Conservation (phyloP, 2,797 vertebrate species). For the Zalophus californianus region DNA sequence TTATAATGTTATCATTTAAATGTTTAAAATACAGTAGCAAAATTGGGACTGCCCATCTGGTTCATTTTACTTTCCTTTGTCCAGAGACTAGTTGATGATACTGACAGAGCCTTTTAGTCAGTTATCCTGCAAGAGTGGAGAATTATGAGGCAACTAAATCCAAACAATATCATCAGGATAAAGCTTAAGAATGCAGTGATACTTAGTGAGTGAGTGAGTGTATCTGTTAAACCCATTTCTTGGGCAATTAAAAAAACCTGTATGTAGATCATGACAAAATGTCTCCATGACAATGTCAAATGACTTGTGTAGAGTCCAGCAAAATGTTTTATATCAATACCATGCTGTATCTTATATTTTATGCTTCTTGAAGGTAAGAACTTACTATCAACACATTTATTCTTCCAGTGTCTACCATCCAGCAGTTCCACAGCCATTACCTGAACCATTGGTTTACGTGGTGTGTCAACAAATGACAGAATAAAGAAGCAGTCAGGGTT, state of each 20-base stretch:
- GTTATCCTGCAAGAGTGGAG: neutral
- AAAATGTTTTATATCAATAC: neutral
- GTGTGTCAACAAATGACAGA: neutral
- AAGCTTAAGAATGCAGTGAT: neutral
- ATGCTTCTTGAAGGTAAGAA: neutral
- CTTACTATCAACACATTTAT: neutral
- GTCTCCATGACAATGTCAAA: neutral
- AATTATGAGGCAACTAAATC: neutral
- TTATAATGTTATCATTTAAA: neutral
- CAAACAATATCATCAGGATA: neutral
- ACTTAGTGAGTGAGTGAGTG: neutral
- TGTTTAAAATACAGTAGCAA: neutral
- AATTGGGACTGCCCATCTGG: neutral
- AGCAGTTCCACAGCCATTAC: neutral
- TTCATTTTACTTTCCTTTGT: constrained; percentile 16
- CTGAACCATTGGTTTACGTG: constrained; percentile 7
- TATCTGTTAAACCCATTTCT: neutral
- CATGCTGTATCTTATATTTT: neutral
- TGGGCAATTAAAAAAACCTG: neutral
- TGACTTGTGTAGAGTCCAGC: neutral
- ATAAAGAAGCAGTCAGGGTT: constrained; percentile 18
- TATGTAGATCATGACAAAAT: neutral
- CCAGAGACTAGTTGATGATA: neutral
- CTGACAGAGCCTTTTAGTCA: neutral
- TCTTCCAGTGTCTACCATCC: neutral